Evolutionary conservation across 2,888 invertebrate genomes (phyloP), one percentile per base, ranked within the genome.

Genomic region (Caenorhabditis sinica): DNA sequence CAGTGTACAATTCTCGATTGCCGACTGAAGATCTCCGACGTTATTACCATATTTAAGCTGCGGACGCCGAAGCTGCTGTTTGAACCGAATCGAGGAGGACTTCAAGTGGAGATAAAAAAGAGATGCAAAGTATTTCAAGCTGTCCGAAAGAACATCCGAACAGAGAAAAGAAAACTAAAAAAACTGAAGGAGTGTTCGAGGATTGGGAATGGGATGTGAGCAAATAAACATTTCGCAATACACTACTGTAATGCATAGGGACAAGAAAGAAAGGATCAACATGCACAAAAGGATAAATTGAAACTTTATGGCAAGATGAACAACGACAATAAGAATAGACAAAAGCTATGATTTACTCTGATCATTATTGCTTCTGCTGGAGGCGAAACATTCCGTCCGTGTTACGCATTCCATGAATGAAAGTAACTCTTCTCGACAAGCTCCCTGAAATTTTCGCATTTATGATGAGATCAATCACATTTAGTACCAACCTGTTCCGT

Each of bases 371-470:
- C n/a, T 20, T 9, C 49, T 36, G 51, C 2, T 61, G 83, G 88
- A 61, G 69, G 85, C 84, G 80, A 91, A 91, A 61, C 92, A 92
- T 51, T 90, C 82, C 1, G 91, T 91, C 36, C 87, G 28, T 68
- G 89, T 89, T 9, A 88, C 90, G 72, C 92, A 92, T 53, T 90
- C 87, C 90, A 92, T 90, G 80, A 92, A 92, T 4, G 77, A 77
- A 63, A 91, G 83, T 45, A 92, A 86, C 60, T 92, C 89, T n/a
- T 91, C 89, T 9, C 87, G 90, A 51, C 92, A 92, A n/a, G 83
- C 86, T 30, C 90, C 91, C 58, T 90, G 23, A 36, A 72, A 72
- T 40, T 40, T 40, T n/a, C n/a, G n/a, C n/a, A n/a, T n/a, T n/a
- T n/a, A n/a, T 13, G 40, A 40, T 40, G 28, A 36, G 23, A 40